Evolutionary conservation across 2,113 vertebrate species (phyloP).

Genomic region (Dendrocopos noguchii): DNA sequence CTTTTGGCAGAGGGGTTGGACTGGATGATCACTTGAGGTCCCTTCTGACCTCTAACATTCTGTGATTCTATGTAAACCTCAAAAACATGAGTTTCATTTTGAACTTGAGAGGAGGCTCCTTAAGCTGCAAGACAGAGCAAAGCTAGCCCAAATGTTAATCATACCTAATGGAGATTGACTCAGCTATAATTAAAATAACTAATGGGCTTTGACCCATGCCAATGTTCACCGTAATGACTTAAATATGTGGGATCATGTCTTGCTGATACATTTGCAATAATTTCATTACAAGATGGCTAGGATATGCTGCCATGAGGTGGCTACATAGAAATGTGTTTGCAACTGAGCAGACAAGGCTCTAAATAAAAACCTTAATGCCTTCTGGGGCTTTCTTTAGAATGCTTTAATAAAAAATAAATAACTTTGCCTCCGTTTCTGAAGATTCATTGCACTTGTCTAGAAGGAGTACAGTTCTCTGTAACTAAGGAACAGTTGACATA

Average conservation of each 20-base stretch:
- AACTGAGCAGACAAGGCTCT: slow-evolving; percentile 20
- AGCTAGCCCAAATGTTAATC: slow-evolving; percentile 38
- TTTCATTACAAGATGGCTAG: slow-evolving; percentile 40
- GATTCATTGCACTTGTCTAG: slow-evolving; percentile 50
- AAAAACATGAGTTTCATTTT: not conserved
- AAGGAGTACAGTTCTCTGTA: slow-evolving; percentile 41
- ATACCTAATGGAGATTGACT: slow-evolving; percentile 39
- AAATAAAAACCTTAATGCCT: slow-evolving; percentile 35
- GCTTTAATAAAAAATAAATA: slow-evolving; percentile 3
- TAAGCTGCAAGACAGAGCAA: not conserved
- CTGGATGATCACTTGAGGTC: too few species aligned
- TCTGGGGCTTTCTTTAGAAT: slow-evolving; percentile 42
- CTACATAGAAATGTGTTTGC: not conserved
- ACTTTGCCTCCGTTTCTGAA: slow-evolving; percentile 12
- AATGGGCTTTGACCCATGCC: slow-evolving; percentile 35
- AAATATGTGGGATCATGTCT: slow-evolving; percentile 46
- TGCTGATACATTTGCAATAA: slow-evolving; percentile 25
- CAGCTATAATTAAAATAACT: slow-evolving; percentile 60
- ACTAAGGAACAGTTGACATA: slow-evolving; percentile 63
- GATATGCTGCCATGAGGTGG: slow-evolving; percentile 34
- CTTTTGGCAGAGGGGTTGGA: too few species aligned
- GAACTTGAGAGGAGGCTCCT: not conserved
- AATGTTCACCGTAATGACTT: slow-evolving; percentile 6
- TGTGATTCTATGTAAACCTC: not conserved
- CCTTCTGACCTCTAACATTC: too few species aligned